phyloP scores from a whole-genome alignment of 1,140 invertebrate genomes.

The Penaeus indicus region DNA sequence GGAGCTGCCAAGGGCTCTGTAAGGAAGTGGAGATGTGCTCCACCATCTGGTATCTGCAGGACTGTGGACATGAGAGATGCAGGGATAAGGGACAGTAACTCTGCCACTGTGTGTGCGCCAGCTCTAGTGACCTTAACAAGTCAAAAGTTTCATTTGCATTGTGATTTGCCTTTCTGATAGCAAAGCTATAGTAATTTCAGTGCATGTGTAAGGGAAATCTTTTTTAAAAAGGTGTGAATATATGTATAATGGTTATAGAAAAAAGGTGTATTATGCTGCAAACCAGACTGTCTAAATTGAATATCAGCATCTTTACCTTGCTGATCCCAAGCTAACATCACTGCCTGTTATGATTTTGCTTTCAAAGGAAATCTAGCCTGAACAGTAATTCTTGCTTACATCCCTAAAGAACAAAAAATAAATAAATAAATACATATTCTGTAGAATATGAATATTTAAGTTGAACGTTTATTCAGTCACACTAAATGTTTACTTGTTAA shows the following conservation, averaged over 20 bases:
- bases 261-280: conserved; percentile 47
- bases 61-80: conserved; percentile 53
- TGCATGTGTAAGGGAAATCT: conserved; percentile 51
- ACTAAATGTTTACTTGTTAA: conserved; percentile 25
- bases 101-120: conserved; percentile 59
- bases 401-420: conserved; percentile 51
- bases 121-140: conserved; percentile 53
- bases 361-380: conserved; percentile 28
- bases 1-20: conserved; percentile 58
- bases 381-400: conserved; percentile 42
- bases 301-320: conserved; percentile 43
- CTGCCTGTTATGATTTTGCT: conserved; percentile 59
- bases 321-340: conserved; percentile 57
- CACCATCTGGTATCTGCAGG: conserved; percentile 38
- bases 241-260: conserved; percentile 41
- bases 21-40: conserved; percentile 21
- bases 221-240: conserved; percentile 17
- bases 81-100: conserved; percentile 50
- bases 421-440: conserved; percentile 31
- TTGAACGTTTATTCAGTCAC: not conserved
- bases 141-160: conserved; percentile 45
- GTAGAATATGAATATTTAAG: conserved; percentile 31
- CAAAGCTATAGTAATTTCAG: conserved; percentile 51
- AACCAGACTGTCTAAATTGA: conserved; percentile 41
- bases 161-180: conserved; percentile 57